Base-by-base conservation (phyloP, 2,113 vertebrate genomes). In the Odobenus rosmarus region DNA sequence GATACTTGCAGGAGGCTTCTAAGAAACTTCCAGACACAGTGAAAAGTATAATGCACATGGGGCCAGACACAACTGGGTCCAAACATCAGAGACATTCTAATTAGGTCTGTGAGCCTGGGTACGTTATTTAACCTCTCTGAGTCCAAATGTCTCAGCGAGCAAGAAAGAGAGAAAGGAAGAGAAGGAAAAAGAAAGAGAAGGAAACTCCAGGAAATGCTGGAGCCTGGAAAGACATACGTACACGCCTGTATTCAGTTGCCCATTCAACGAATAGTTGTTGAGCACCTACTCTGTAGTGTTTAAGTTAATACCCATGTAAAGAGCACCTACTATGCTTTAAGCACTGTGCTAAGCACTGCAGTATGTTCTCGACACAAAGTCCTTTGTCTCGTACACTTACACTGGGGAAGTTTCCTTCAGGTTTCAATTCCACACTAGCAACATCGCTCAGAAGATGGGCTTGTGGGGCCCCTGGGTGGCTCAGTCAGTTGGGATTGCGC, bases 1-100 rank as follows among this genome's bases (percentile, higher is more conserved):
- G 76, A 61, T n/a, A 36, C 89, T 53, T 92, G 80, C 62, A n/a
- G 72, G 74, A 33, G 49, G 28, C 88, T 88, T 81, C 77, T 31
- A 49, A 95, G 95, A 96, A 95, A 79, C 28, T 55, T 82, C 49
- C 59, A 83, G 93, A 49, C 46, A 31, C 31, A 24, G 23, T 0
- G 36, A 51, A 64, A 94, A 85, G 64, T 42, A 10, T 28, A 77
- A 64, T 16, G 42, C 69, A 33, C n/a, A 10, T 1, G 21, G 72
- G 28, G 18, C 72, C 33, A 83, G 46, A 79, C n/a, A 53, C 31
- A 64, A 12, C 64, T 12, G 28, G 33, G 36, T 31, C 72, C 19
- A 67, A 62, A 83, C 59, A 49, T 55, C 90, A 55, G 74, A 31
- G 19, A n/a, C 55, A 46, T 77, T 46, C 82, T 84, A 53, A 55